phyloP scores from a whole-genome alignment of 1,140 invertebrate species.

The Eciton burchellii region DNA sequence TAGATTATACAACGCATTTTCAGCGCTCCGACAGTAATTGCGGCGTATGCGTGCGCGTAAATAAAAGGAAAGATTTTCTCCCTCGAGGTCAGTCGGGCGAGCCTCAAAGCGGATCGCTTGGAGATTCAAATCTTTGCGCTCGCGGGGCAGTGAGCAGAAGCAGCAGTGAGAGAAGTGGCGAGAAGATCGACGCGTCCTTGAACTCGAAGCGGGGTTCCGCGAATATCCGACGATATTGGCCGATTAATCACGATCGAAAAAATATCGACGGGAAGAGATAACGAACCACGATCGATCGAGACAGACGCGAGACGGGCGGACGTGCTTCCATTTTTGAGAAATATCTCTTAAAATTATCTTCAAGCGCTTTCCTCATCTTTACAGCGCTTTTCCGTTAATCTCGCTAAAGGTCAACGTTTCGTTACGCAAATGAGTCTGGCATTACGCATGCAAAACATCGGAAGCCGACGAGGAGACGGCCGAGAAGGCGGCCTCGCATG shows the following conservation, averaged over 20 bases:
- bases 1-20: no score
- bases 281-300: no score
- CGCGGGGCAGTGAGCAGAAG: no score
- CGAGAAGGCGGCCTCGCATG: not conserved
- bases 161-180: not conserved
- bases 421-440: slow-evolving; percentile 6
- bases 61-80: not conserved
- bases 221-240: not conserved
- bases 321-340: no score
- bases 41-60: no score
- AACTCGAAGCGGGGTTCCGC: not conserved
- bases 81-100: not conserved
- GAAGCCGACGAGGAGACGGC: not conserved
- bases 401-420: slow-evolving; percentile 16
- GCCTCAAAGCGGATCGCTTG: not conserved
- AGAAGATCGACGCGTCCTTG: not conserved
- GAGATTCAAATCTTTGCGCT: slow-evolving; percentile 3
- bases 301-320: no score
- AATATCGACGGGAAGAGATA: no score
- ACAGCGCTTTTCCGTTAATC: no score
- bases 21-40: no score
- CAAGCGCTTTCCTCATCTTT: no score
- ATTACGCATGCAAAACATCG: slow-evolving; percentile 29
- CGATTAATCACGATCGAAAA: no score
- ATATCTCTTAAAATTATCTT: no score